These are phyloP conservation scores for Caenorhabditis briggsae DNA, from an alignment of 1,140 invertebrate genomes.

Conservation along the genomic window DNA sequence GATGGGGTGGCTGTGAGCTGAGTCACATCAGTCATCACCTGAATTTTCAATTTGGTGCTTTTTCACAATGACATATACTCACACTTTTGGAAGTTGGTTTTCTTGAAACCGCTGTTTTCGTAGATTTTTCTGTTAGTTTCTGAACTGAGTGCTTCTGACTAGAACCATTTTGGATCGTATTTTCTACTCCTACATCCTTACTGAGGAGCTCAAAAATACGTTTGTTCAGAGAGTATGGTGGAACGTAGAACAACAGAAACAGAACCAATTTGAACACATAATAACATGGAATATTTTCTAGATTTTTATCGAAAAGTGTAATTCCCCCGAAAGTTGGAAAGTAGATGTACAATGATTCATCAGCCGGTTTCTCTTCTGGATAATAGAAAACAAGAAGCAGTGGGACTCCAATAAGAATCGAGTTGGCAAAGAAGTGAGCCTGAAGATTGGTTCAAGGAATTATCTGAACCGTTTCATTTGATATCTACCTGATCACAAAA, in stretches of 20 bases:
- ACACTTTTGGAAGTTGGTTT: background rate
- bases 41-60: background rate
- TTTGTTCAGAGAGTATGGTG: background rate
- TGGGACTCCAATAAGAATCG: conserved; percentile 17
- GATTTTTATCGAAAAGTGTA: conserved; percentile 11
- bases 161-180: background rate
- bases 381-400: conserved; percentile 9
- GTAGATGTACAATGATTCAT: conserved; percentile 30
- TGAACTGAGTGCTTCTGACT: background rate
- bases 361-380: conserved; percentile 14
- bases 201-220: background rate
- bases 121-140: background rate
- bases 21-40: conserved; percentile 2
- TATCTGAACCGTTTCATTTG: background rate
- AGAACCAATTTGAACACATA: conserved; percentile 1
- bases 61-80: background rate
- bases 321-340: conserved; percentile 1
- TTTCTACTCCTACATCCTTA: background rate
- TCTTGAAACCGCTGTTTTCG: background rate
- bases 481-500: background rate
- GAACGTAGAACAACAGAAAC: conserved; percentile 10
- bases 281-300: conserved; percentile 15
- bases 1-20: background rate
- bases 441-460: background rate
- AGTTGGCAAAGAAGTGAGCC: conserved; percentile 36